Percentiles rank a stretch among this genome's conserved stretches.
phyloP scores from a whole-genome alignment of 2,797 vertebrate species.

The Chrosomus eos region DNA sequence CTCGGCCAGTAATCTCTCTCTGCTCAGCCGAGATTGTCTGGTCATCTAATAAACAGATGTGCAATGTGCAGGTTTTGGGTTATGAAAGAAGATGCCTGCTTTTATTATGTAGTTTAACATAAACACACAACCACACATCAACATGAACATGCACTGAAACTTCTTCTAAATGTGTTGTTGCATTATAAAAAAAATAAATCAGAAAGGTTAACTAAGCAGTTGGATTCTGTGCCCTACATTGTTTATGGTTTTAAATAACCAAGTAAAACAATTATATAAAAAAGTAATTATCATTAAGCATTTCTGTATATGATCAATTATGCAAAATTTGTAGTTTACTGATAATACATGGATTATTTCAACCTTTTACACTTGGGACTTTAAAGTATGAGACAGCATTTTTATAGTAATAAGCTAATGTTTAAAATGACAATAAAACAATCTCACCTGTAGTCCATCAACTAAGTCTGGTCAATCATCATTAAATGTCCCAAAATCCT shows the following conservation, averaged over 20 bases:
- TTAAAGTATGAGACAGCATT: background rate
- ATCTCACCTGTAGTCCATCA: conserved; percentile 45
- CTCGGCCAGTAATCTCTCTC: conserved; percentile 40
- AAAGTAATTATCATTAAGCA: background rate
- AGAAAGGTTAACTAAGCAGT: background rate
- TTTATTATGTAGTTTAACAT: background rate
- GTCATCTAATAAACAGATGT: conserved; percentile 39
- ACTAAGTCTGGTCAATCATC: background rate
- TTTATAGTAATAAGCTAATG: background rate
- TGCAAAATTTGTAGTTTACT: background rate
- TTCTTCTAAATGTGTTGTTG: background rate
- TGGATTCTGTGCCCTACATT: background rate
- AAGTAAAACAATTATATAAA: background rate
- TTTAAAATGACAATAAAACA: background rate
- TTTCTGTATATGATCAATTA: background rate
- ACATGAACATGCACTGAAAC: background rate
- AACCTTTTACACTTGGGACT: background rate
- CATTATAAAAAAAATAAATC: background rate
- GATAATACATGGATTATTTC: background rate
- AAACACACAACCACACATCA: background rate
- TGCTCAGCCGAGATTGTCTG: conserved; percentile 25
- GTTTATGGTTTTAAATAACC: background rate
- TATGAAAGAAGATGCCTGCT: conserved; percentile 33
- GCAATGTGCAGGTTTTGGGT: background rate
- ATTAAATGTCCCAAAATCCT: conserved; percentile 2